Percentiles rank a stretch among this genome's conserved stretches.
phyloP scores from a whole-genome alignment of 2,888 invertebrate species.

The Agrypnus murinus region DNA sequence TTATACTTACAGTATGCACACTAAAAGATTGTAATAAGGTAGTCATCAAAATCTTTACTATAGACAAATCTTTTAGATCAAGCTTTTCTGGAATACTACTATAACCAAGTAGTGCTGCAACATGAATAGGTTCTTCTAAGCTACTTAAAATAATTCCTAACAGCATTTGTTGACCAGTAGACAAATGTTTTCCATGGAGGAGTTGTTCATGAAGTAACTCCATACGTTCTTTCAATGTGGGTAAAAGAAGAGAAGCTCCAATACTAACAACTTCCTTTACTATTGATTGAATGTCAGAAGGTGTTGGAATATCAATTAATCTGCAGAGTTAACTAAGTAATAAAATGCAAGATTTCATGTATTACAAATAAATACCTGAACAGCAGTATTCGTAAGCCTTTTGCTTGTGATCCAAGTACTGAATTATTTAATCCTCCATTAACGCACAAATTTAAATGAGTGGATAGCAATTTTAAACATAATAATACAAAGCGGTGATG shows the following conservation, averaged over 20 bases:
- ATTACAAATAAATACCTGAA: slow-evolving; percentile 70
- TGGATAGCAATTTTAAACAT: slow-evolving; percentile 74
- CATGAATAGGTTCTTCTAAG: slow-evolving; percentile 76
- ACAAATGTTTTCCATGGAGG: slow-evolving; percentile 72
- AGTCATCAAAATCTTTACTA: slow-evolving; percentile 73
- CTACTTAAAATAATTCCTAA: slow-evolving; percentile 76
- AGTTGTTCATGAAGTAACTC: slow-evolving; percentile 75
- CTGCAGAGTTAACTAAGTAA: slow-evolving; percentile 56
- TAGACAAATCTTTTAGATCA: slow-evolving; percentile 60
- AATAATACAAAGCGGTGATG: slow-evolving; percentile 76
- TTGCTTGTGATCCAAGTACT: slow-evolving; percentile 74
- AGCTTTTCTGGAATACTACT: slow-evolving; percentile 64
- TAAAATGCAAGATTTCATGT: slow-evolving; percentile 6
- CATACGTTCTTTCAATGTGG: slow-evolving; percentile 76
- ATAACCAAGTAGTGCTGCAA: slow-evolving; percentile 75
- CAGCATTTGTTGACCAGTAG: slow-evolving; percentile 77
- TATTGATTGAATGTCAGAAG: slow-evolving; percentile 73
- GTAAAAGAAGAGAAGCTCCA: slow-evolving; percentile 76
- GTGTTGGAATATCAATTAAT: slow-evolving; percentile 71
- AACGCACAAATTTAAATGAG: slow-evolving; percentile 76
- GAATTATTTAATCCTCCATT: slow-evolving; percentile 71
- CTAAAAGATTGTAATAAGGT: slow-evolving; percentile 74
- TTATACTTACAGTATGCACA: slow-evolving; percentile 72
- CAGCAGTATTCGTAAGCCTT: slow-evolving; percentile 73
- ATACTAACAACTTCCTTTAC: slow-evolving; percentile 76